Percentiles rank a stretch among this genome's conserved stretches.
Conservation (phyloP, 1,140 invertebrate species). For the Coptotermes formosanus region DNA sequence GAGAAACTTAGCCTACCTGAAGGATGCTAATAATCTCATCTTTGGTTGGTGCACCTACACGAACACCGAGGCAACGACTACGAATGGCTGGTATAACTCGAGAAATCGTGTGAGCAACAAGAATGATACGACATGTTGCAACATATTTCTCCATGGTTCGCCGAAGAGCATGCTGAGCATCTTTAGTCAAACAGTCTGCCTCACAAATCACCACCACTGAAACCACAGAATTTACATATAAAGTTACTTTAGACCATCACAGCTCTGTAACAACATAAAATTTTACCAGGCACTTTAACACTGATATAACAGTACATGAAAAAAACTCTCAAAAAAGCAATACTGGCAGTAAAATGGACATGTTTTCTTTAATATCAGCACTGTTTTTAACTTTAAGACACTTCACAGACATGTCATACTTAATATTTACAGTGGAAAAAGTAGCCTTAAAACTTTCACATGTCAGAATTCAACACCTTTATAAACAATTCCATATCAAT, state of each 20-base stretch:
- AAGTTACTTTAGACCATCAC: conserved; percentile 22
- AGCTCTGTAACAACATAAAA: too few relatives aligned
- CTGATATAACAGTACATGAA: too few relatives aligned
- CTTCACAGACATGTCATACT: too few relatives aligned
- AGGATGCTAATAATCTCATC: conserved; percentile 74
- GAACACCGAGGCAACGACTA: conserved; percentile 88
- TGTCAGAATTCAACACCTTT: too few relatives aligned
- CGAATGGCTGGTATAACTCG: conserved; percentile 93
- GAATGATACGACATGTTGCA: conserved; percentile 88
- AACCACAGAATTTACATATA: conserved; percentile 38
- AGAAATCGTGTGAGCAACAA: conserved; percentile 93
- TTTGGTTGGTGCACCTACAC: conserved; percentile 83
- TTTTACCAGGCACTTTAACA: too few relatives aligned
- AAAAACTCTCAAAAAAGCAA: too few relatives aligned
- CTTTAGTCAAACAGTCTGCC: conserved; percentile 93
- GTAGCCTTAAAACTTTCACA: too few relatives aligned
- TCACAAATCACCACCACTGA: conserved; percentile 91
- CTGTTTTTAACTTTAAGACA: too few relatives aligned
- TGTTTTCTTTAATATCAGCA: too few relatives aligned
- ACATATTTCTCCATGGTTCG: conserved; percentile 99
- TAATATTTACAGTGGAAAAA: too few relatives aligned
- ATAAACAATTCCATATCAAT: too few relatives aligned
- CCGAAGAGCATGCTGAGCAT: conserved; percentile 96
- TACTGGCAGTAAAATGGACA: too few relatives aligned
- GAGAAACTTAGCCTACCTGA: neutral